Evolutionary conservation across 2,113 vertebrate genomes (phyloP).

Genomic region (Saccopteryx leptura): DNA sequence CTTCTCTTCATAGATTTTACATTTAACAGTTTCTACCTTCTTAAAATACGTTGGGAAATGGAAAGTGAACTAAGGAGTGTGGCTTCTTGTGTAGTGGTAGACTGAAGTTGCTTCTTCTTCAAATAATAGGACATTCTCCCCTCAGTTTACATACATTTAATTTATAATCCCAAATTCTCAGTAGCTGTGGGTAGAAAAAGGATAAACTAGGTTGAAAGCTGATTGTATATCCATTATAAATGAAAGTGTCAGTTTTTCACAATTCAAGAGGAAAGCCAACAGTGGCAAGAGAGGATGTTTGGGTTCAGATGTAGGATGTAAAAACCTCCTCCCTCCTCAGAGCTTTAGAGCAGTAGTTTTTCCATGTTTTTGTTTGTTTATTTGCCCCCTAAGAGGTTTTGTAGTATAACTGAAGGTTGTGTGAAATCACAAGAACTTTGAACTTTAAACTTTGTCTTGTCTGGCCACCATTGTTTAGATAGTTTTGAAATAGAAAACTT

Average conservation of each 20-base stretch:
- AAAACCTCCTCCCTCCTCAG: neutral
- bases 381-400: conserved; percentile 17
- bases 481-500: conserved; percentile 43
- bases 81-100: neutral
- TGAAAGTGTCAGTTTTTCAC: conserved; percentile 62
- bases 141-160: neutral
- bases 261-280: neutral
- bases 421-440: conserved; percentile 42
- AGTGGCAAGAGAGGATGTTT: conserved; percentile 21
- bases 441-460: conserved; percentile 58
- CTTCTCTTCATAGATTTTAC: conserved; percentile 51
- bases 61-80: conserved; percentile 13
- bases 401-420: conserved; percentile 34
- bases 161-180: conserved; percentile 51
- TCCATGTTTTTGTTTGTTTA: neutral
- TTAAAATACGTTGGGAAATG: conserved; percentile 27
- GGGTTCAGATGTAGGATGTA: neutral
- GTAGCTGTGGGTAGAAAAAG: neutral
- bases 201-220: conserved; percentile 41
- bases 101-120: neutral
- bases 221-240: conserved; percentile 33
- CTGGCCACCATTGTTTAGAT: neutral
- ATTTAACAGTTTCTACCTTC: neutral
- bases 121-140: neutral
- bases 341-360: conserved; percentile 9